phyloP scores from a whole-genome alignment of 1,140 invertebrate genomes.

The Drosophila pruinosa region DNA sequence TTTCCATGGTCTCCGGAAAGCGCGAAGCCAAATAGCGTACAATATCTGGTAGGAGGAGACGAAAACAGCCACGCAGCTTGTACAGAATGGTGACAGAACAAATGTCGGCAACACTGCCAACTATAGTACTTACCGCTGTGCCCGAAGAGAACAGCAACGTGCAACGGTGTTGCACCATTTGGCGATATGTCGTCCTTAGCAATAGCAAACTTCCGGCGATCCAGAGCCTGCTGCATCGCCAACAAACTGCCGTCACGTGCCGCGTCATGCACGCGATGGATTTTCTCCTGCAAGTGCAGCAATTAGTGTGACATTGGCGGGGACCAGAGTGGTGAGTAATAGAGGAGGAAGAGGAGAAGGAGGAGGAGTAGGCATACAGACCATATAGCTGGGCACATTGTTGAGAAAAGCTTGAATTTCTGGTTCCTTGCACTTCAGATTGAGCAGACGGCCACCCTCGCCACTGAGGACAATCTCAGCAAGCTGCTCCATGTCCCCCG shows the following conservation, averaged over 20 bases:
- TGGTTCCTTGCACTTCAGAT: constrained; percentile 88
- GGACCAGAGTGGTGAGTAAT: too few species aligned
- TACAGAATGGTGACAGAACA: constrained; percentile 8
- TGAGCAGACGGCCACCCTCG: constrained; percentile 90
- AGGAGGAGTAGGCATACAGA: constrained; percentile 84
- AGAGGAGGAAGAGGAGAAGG: too few species aligned
- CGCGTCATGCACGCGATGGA: constrained; percentile 92
- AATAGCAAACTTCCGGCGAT: constrained; percentile 95
- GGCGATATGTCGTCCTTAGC: constrained; percentile 91
- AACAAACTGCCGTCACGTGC: constrained; percentile 93
- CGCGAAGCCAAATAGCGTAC: constrained; percentile 87
- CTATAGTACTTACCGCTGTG: constrained; percentile 86
- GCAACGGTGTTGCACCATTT: constrained; percentile 95
- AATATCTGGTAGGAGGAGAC: constrained; percentile 73
- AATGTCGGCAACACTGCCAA: background rate
- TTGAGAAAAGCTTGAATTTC: constrained; percentile 95
- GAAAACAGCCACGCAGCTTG: constrained; percentile 1
- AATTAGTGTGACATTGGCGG: constrained; percentile 8
- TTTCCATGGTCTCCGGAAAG: constrained; percentile 92
- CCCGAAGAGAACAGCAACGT: constrained; percentile 94
- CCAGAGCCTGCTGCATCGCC: constrained; percentile 92
- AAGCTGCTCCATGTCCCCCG: constrained; percentile 93
- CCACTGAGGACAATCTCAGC: constrained; percentile 94
- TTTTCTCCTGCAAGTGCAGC: constrained; percentile 89
- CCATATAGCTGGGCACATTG: constrained; percentile 95